Base-by-base conservation (phyloP, 2,113 vertebrate genomes). In the Oncorhynchus clarkii region DNA sequence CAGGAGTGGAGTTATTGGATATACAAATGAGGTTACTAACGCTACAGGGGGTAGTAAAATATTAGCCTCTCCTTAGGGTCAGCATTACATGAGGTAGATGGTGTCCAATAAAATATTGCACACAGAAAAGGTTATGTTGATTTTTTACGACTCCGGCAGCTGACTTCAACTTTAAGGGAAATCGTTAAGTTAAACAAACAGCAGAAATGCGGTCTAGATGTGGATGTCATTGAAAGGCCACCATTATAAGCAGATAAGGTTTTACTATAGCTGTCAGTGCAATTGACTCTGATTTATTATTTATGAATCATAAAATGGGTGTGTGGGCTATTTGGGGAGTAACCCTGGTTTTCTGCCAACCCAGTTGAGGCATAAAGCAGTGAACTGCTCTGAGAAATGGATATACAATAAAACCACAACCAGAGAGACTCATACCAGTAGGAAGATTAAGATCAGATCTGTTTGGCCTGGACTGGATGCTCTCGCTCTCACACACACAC, bases 141-240 rank as follows among this genome's bases (percentile, higher is more conserved):
- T 16, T 22, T 70, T 91, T 88, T 79, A 88, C 4, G 80, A 85
- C 72, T 57, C 29, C 4, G n/a, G 80, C 67, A 78, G 76, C 85
- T 72, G 24, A 88, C 85, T 89, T 89, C 85, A 87, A 87, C 79
- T 80, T 88, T 88, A 80, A 49, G 72, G 89, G 86, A 90, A 92
- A 90, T 82, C 83, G 78, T 90, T 89, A 90, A 90, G 60, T 84
- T 87, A 72, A 16, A 13, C 72, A 81, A 91, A 90, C 77, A 81
- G 77, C 29, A 74, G 81, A 66, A 86, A 82, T 67, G 16, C 74
- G 62, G 45, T 71, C 68, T 75, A 75, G 82, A 75, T 39, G 71
- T 79, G 81, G 72, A 85, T 75, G 78, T 82, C 80, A 88, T 2
- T 78, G 80, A 85, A 75, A 79, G 80, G 78, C 77, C 74, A 20